phyloP scores from a whole-genome alignment of 2,888 invertebrate species.

The Coleophora deauratella region DNA sequence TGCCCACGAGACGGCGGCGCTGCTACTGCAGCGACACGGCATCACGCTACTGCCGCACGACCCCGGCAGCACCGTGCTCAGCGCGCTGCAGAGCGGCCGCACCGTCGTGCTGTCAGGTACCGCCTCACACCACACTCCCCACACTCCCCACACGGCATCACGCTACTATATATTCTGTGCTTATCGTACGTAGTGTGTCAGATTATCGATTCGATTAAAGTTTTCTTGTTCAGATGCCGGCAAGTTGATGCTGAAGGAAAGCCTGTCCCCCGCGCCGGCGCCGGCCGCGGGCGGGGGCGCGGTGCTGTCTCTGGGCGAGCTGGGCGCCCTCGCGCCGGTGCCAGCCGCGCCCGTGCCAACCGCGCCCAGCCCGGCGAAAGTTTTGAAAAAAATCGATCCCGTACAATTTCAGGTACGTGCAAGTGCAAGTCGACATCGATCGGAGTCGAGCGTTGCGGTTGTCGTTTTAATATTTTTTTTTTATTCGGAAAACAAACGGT shows the following conservation, averaged over 20 bases:
- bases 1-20: slow-evolving; percentile 6
- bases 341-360: slow-evolving; percentile 2
- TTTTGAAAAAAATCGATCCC: not conserved
- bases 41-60: slow-evolving; percentile 90
- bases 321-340: slow-evolving; percentile 4
- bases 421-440: no score
- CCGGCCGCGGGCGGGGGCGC: slow-evolving; percentile 39
- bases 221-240: slow-evolving; percentile 81
- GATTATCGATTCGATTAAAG: no score
- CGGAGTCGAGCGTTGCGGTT: no score
- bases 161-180: not conserved
- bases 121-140: slow-evolving; percentile 29
- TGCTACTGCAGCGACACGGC: slow-evolving; percentile 82
- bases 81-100: slow-evolving; percentile 89
- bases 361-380: slow-evolving; percentile 1
- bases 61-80: slow-evolving; percentile 80
- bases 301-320: slow-evolving; percentile 37
- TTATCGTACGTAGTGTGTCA: not conserved
- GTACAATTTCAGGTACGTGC: no score
- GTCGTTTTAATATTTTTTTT: no score
- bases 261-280: slow-evolving; percentile 17
- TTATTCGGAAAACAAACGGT: no score
- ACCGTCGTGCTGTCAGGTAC: slow-evolving; percentile 86
- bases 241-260: slow-evolving; percentile 80
- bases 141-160: slow-evolving; percentile 38